Conservation (phyloP, 2,113 vertebrate species). For the Plecotus auritus region DNA sequence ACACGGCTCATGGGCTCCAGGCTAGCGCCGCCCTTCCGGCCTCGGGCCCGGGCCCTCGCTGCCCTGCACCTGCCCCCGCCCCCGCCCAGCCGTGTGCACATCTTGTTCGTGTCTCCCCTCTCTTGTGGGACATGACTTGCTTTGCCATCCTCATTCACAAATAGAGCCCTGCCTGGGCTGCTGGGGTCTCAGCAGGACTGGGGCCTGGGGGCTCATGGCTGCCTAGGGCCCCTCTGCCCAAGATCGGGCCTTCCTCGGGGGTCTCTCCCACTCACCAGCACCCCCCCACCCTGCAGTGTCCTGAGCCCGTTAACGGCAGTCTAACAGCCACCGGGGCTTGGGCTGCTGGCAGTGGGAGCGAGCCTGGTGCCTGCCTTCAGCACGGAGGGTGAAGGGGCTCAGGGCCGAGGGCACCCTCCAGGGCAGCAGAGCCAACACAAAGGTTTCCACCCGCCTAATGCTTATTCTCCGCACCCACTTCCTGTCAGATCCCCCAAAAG, state of each 20-base stretch:
- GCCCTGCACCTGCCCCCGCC: rapidly evolving
- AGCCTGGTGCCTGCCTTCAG: rapidly evolving
- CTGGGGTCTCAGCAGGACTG: background rate
- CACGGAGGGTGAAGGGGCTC: rapidly evolving
- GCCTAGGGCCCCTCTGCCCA: rapidly evolving
- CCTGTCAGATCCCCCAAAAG: background rate
- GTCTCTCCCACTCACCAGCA: rapidly evolving
- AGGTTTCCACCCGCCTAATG: background rate
- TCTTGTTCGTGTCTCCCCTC: rapidly evolving
- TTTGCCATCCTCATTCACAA: rapidly evolving
- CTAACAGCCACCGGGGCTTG: rapidly evolving
- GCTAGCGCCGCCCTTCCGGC: background rate
- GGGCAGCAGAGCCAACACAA: background rate
- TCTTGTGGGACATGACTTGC: rapidly evolving
- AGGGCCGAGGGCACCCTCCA: background rate
- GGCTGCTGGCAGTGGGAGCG: background rate
- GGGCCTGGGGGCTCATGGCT: background rate
- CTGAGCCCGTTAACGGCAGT: background rate
- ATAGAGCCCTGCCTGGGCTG: background rate
- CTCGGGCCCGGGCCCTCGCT: background rate
- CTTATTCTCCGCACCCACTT: background rate
- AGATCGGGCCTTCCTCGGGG: background rate
- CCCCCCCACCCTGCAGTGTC: background rate
- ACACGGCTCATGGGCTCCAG: rapidly evolving
- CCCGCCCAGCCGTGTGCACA: too few relatives aligned